Evolutionary conservation across 2,888 invertebrate species (phyloP), one percentile per base, ranked within the genome.

Genomic region (Eilema griseolum): DNA sequence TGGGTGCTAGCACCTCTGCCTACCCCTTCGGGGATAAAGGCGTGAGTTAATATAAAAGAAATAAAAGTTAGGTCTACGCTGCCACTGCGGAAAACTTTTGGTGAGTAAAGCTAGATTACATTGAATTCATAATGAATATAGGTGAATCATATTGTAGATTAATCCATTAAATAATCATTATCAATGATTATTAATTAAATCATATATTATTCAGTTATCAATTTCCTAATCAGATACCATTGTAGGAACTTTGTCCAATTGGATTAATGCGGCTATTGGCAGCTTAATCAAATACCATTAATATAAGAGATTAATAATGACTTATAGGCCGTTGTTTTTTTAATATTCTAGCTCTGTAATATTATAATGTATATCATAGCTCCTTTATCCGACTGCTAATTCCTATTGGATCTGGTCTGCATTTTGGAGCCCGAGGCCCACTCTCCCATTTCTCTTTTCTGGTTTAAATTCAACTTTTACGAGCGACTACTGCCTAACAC

Each of bases 131-230:
- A n/a, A 52, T 2, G 7, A 20, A 52, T n/a, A n/a, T 10, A 52
- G 52, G 0, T 52, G n/a, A 52, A 52, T 52, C n/a, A 52, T 52
- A n/a, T 46, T 7, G 16, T n/a, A n/a, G n/a, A n/a, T 7, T 52
- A 52, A 52, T n/a, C 20, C 52, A 52, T 52, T 52, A 52, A n/a
- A 52, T 52, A n/a, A 52, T 52, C n/a, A 52, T n/a, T 52, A 52
- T 52, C 52, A n/a, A 52, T 52, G 52, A 1, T 52, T 52, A 52
- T n/a, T n/a, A 52, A 52, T 52, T 2, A 52, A 52, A 52, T n/a
- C n/a, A n/a, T n/a, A n/a, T n/a, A 52, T 52, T 52, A 52, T 52
- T 52, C 52, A 52, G n/a, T 8, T 52, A n/a, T 52, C n/a, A 52
- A 52, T 52, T 5, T 46, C 20, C 5, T 20, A 46, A 46, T 20